Percentiles rank a stretch among this genome's conserved stretches.
These are phyloP conservation scores for Corella eumyota DNA, from an alignment of 23 tunicate species.

Conservation along the genomic window DNA sequence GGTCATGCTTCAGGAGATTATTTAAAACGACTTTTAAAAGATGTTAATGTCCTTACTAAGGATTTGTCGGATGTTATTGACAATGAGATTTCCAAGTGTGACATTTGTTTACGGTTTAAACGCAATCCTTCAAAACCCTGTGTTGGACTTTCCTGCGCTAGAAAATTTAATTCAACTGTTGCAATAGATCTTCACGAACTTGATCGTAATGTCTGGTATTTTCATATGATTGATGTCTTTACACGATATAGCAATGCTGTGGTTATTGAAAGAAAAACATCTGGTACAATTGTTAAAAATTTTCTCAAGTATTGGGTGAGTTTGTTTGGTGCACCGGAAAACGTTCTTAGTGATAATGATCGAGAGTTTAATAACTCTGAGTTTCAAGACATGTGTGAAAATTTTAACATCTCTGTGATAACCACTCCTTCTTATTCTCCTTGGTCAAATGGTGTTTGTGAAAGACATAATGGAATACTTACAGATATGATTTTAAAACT, in stretches of 20 bases:
- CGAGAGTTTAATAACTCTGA: conserved; percentile 15
- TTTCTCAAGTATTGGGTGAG: conserved; percentile 10
- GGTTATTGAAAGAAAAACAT: conserved; percentile 7
- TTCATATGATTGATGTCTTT: conserved; percentile 22
- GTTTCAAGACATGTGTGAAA: conserved; percentile 3
- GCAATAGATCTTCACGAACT: conserved; percentile 18
- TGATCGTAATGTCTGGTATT: conserved; percentile 12
- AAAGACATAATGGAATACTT: conserved; percentile 11
- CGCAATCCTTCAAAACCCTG: conserved; percentile 3
- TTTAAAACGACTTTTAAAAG: not conserved
- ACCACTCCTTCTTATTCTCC: conserved; percentile 14
- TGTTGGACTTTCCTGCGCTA: conserved; percentile 7
- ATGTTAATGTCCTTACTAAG: not conserved
- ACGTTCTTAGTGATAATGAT: conserved; percentile 13
- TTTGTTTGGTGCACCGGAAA: conserved; percentile 6
- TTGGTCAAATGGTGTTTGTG: conserved; percentile 16
- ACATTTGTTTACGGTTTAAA: not conserved
- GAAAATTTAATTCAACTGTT: conserved; percentile 7
- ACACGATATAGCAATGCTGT: conserved; percentile 4
- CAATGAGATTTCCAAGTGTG: not conserved
- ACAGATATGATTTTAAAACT: not conserved
- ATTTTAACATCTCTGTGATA: conserved; percentile 3
- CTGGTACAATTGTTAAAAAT: conserved; percentile 6
- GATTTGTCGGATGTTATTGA: not conserved
- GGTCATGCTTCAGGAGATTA: conserved; percentile 9